Conservation (phyloP, 2,797 vertebrate species). For the Microtus agrestis region DNA sequence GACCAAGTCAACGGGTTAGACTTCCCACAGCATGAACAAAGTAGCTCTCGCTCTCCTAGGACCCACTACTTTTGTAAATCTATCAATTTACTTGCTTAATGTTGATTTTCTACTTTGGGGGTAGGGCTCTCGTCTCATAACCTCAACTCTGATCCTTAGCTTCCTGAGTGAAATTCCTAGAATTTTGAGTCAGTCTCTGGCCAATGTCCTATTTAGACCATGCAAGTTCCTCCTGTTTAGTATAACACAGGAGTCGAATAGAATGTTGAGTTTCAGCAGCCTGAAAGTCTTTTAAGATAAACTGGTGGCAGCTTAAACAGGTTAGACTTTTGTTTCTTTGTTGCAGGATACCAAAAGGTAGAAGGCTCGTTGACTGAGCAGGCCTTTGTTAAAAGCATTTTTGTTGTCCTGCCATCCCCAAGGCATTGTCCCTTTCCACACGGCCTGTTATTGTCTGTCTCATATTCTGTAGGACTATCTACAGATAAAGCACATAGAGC, state of each 20-base stretch:
- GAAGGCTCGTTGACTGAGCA: not conserved
- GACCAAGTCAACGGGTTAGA: no score
- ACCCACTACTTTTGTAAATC: not conserved
- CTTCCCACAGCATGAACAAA: not conserved
- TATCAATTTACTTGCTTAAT: not conserved
- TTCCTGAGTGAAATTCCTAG: not conserved
- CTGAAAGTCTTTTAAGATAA: not conserved
- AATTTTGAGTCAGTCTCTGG: not conserved
- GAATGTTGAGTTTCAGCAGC: not conserved
- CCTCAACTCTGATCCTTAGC: not conserved
- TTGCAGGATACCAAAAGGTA: not conserved
- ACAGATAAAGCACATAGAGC: rapidly evolving
- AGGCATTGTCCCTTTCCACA: not conserved
- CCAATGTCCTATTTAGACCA: not conserved
- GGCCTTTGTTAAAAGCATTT: not conserved
- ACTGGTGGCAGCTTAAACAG: not conserved
- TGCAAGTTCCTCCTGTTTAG: not conserved
- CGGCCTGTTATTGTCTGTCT: not conserved
- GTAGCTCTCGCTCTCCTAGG: not conserved
- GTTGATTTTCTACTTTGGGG: not conserved
- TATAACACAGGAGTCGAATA: not conserved
- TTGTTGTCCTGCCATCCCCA: not conserved
- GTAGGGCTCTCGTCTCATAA: not conserved
- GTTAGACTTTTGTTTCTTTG: not conserved
- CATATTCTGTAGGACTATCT: not conserved